phyloP scores from a whole-genome alignment of 2,888 invertebrate species.

The Willowsia nigromaculata region DNA sequence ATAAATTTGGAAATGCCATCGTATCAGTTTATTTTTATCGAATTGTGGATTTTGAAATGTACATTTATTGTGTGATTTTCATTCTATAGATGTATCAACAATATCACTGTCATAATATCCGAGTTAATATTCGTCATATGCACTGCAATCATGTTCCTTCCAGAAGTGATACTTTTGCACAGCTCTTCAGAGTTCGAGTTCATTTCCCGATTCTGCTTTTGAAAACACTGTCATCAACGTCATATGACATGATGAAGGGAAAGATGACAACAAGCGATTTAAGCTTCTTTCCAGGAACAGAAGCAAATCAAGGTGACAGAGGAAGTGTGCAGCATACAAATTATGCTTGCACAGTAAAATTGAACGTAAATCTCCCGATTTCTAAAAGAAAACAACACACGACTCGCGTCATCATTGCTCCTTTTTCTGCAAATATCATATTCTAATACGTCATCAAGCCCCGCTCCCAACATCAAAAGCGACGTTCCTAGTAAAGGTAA shows the following conservation, averaged over 20 bases:
- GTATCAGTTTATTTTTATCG: not conserved
- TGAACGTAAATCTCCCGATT: not conserved
- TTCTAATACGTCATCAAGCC: constrained; percentile 4
- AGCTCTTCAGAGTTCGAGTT: no score
- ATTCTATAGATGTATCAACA: no score
- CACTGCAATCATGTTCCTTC: not conserved
- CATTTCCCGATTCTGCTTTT: no score
- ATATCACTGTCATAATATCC: no score
- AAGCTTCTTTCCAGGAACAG: no score
- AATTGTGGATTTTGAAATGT: not conserved
- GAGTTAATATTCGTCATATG: not conserved
- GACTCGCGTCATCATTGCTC: not conserved
- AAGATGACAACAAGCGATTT: no score
- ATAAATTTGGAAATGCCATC: not conserved
- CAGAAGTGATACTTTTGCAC: not conserved
- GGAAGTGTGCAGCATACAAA: not conserved
- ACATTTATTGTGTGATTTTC: no score
- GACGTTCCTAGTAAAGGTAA: not conserved
- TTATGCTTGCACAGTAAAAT: not conserved
- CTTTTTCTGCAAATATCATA: not conserved
- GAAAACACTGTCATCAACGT: not conserved
- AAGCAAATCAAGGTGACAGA: not conserved
- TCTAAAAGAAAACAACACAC: not conserved
- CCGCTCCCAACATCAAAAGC: not conserved
- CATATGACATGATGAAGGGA: not conserved